Conservation (phyloP, 2,888 invertebrate genomes). For the Alsophila aescularia region DNA sequence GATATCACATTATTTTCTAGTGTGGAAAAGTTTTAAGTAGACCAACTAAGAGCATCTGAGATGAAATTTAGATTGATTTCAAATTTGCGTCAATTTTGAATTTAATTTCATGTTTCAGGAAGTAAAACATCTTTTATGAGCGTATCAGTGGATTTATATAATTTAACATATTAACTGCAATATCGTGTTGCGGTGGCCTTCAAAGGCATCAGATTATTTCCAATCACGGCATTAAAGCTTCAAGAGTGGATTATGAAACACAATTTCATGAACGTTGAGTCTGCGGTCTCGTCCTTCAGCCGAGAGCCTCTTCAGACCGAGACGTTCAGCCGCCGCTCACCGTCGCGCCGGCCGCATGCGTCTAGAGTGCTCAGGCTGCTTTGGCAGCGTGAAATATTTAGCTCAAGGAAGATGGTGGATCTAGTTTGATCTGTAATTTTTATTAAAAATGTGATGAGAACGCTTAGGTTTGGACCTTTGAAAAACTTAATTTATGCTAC, state of each 20-base stretch:
- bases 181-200: neutral
- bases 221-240: neutral
- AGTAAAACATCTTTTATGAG: too few species aligned
- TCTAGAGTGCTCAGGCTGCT: neutral
- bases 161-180: neutral
- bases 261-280: constrained; percentile 13
- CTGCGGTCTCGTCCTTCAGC: neutral
- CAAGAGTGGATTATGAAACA: constrained; percentile 8
- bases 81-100: too few species aligned
- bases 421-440: neutral
- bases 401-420: neutral
- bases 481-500: too few species aligned
- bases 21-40: too few species aligned
- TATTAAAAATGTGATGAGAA: too few species aligned
- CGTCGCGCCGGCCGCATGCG: neutral
- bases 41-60: too few species aligned
- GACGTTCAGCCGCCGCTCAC: constrained; percentile 5
- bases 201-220: neutral
- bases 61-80: too few species aligned
- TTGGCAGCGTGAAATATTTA: constrained; percentile 1
- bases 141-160: too few species aligned
- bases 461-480: neutral
- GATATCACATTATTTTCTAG: too few species aligned
- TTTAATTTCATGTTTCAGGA: too few species aligned
- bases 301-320: constrained; percentile 26